These are phyloP conservation scores for Hippocampus kuda DNA, from an alignment of 2,797 vertebrate genomes.

Conservation along the genomic window DNA sequence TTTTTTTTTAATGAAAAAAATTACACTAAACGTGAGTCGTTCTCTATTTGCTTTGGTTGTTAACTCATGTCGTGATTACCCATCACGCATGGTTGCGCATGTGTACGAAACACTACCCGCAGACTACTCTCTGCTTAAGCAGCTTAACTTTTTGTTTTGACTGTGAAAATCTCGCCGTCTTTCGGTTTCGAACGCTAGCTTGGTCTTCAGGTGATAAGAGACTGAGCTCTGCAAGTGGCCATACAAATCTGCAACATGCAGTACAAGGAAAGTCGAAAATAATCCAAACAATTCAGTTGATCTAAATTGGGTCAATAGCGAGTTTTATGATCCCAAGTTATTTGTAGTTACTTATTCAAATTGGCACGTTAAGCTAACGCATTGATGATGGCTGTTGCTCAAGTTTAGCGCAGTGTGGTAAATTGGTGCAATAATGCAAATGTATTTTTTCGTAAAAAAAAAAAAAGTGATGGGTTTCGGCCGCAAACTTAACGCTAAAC, in stretches of 20 bases:
- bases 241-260: neutral
- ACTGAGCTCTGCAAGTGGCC: neutral
- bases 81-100: slow-evolving; percentile 4
- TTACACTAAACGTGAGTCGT: no score
- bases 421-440: no score
- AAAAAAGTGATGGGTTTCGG: no score
- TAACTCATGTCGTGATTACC: slow-evolving; percentile 25
- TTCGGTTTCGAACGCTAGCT: neutral
- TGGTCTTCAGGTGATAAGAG: neutral
- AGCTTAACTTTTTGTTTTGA: neutral
- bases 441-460: no score
- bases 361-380: neutral
- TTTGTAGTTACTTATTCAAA: no score
- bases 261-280: neutral
- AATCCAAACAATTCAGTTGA: neutral
- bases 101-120: slow-evolving; percentile 15
- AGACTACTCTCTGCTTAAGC: slow-evolving; percentile 13
- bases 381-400: neutral
- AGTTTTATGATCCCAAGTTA: neutral
- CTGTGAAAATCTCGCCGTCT: neutral
- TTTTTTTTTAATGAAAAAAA: no score
- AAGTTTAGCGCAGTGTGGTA: neutral
- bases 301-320: no score
- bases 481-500: no score
- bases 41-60: neutral